Percentiles rank a stretch among this genome's conserved stretches.
Evolutionary conservation across 2,888 invertebrate species (phyloP).

Genomic region (Temnothorax ravouxi): DNA sequence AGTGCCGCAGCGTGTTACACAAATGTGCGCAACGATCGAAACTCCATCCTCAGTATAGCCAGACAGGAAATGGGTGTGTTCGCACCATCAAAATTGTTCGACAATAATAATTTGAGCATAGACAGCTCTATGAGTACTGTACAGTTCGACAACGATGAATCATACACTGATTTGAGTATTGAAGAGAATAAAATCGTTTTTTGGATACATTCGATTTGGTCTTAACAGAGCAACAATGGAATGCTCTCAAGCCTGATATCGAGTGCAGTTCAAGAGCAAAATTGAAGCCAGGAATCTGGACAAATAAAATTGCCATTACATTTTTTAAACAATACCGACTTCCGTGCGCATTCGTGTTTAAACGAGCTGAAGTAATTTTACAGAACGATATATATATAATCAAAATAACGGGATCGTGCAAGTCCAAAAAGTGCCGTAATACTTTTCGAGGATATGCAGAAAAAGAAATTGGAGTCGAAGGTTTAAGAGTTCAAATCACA

Average conservation of each 20-base stretch:
- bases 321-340: not conserved
- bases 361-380: not conserved
- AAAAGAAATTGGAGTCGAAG: not conserved
- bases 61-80: too few relatives aligned
- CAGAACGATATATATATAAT: not conserved
- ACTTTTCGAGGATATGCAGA: not conserved
- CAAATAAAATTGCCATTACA: not conserved
- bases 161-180: too few relatives aligned
- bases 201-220: not conserved
- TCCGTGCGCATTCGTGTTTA: not conserved
- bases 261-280: not conserved
- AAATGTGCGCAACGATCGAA: too few relatives aligned
- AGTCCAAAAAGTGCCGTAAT: not conserved
- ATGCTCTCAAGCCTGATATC: not conserved
- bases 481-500: not conserved
- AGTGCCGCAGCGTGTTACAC: too few relatives aligned
- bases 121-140: too few relatives aligned
- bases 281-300: not conserved
- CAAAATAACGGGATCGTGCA: not conserved
- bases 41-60: too few relatives aligned
- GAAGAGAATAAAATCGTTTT: too few relatives aligned
- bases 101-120: too few relatives aligned
- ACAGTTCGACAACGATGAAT: too few relatives aligned
- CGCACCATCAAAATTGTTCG: too few relatives aligned
- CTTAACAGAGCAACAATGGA: not conserved